phyloP scores from a whole-genome alignment of 2,797 vertebrate genomes.

The Pseudopleuronectes americanus region DNA sequence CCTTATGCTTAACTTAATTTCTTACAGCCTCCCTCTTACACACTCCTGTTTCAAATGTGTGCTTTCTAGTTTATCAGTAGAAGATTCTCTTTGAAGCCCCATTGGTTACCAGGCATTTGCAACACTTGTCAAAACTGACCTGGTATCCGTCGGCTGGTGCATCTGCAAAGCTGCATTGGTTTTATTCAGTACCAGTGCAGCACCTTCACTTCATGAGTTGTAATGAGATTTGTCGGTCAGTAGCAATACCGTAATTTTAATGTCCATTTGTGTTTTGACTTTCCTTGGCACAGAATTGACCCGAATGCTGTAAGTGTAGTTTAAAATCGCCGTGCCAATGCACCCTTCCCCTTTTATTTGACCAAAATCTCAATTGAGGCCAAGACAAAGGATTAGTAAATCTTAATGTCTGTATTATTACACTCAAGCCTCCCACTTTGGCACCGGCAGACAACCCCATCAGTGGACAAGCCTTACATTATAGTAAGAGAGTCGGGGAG shows the following conservation, averaged over 20 bases:
- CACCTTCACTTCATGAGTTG: background rate
- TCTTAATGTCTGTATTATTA: constrained; percentile 71
- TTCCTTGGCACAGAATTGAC: background rate
- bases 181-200: background rate
- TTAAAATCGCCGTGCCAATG: constrained; percentile 5
- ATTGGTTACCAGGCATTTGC: constrained; percentile 1
- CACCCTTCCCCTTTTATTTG: constrained; percentile 27
- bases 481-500: constrained; percentile 47
- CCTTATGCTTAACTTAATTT: background rate
- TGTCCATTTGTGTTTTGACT: background rate
- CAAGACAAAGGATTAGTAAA: constrained; percentile 70
- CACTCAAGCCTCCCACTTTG: constrained; percentile 54
- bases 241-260: background rate
- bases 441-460: constrained; percentile 43
- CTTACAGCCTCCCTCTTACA: background rate
- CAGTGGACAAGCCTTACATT: constrained; percentile 51
- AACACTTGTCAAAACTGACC: constrained; percentile 1
- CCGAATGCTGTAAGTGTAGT: constrained; percentile 4
- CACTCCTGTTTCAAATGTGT: background rate
- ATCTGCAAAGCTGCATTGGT: background rate
- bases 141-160: background rate
- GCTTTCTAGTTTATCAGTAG: background rate
- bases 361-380: constrained; percentile 53
- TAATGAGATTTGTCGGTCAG: background rate
- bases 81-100: background rate